Evolutionary conservation across 2,113 vertebrate species (phyloP).

Genomic region (Mirza zaza): DNA sequence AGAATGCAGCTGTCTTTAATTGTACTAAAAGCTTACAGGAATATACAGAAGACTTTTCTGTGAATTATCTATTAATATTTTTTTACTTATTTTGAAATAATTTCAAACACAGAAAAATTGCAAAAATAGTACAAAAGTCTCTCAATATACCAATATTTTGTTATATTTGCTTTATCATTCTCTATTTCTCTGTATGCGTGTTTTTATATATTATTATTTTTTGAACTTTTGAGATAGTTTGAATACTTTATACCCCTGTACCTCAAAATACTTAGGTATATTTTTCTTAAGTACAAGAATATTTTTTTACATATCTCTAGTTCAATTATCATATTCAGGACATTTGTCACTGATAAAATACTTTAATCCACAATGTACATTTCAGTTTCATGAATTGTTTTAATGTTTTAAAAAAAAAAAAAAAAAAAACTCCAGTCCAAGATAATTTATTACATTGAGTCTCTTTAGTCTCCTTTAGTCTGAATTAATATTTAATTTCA

Average conservation of each 20-base stretch:
- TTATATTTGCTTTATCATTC: neutral
- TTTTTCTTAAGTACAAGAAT: neutral
- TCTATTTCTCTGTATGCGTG: neutral
- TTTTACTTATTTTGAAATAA: constrained; percentile 17
- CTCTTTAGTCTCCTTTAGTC: too few species aligned
- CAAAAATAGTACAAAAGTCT: neutral
- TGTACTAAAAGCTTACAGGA: neutral
- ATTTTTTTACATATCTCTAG: neutral
- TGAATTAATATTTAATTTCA: constrained; percentile 16
- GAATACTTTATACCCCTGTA: neutral
- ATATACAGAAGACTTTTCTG: neutral
- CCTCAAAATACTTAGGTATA: neutral
- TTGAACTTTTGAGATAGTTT: neutral
- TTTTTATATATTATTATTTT: neutral
- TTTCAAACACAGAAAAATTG: neutral
- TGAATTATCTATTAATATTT: neutral
- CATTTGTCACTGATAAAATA: neutral
- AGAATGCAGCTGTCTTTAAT: neutral
- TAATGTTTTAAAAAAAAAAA: neutral
- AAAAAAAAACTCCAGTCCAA: neutral
- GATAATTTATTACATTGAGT: neutral
- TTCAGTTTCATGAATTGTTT: neutral
- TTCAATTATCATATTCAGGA: constrained; percentile 16
- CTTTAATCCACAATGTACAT: neutral
- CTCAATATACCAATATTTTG: neutral